Percentiles rank a stretch among this genome's conserved stretches.
Evolutionary conservation across 2,797 vertebrate species (phyloP).

Genomic region (Anisognathus igniventris): DNA sequence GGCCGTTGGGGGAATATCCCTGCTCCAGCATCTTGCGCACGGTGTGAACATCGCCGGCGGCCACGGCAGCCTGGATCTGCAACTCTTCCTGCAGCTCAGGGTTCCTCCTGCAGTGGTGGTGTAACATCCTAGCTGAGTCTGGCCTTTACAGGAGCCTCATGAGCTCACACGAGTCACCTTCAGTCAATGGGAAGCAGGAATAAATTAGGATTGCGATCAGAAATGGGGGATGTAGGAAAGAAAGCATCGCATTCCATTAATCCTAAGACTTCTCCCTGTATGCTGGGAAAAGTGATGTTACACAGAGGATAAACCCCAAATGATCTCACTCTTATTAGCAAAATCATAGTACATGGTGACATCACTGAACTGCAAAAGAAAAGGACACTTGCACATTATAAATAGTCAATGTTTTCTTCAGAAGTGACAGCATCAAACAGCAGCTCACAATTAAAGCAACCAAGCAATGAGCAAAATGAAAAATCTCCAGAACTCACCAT

Average conservation of each 20-base stretch:
- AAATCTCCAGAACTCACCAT: not conserved
- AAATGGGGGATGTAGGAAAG: not conserved
- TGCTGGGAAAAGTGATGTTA: not conserved
- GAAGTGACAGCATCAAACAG: not conserved
- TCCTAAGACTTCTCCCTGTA: not conserved
- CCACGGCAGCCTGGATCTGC: conserved; percentile 98
- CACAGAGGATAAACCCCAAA: not conserved
- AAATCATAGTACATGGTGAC: not conserved
- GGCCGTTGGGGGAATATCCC: conserved; percentile 94
- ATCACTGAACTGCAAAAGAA: not conserved
- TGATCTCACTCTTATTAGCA: not conserved
- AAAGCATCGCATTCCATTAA: not conserved
- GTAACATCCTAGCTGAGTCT: conserved; percentile 95
- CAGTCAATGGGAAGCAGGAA: not conserved
- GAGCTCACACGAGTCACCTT: conserved; percentile 72
- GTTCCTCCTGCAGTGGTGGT: conserved; percentile 98
- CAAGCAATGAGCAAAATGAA: not conserved
- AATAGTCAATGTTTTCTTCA: not conserved
- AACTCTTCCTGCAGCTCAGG: conserved; percentile 97
- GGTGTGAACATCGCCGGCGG: conserved; percentile 93
- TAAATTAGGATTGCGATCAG: not conserved
- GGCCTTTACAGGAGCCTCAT: conserved; percentile 75
- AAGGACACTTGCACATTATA: not conserved
- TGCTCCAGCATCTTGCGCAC: conserved; percentile 97
- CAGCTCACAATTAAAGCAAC: not conserved